Base-by-base conservation (phyloP, 1,140 invertebrate species). In the Bombus consobrinus region DNA sequence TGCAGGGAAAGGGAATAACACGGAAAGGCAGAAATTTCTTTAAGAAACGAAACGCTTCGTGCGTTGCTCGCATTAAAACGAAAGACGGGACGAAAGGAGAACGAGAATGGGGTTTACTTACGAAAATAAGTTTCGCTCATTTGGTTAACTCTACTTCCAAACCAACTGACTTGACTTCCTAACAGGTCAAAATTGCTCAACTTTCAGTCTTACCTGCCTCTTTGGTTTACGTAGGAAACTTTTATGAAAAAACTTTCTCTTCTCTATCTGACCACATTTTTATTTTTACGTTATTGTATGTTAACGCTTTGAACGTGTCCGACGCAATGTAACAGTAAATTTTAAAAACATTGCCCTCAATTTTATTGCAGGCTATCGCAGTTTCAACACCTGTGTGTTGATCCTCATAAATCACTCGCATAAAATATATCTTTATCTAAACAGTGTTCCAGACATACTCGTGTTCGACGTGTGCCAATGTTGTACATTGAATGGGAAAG, bases 211-310 rank as follows among this genome's bases (percentile, higher is more conserved):
- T 47, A 22, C 6, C 28, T 10, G 25, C 3, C 39, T n/a, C n/a
- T 37, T 13, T n/a, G 73, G 12, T 39, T 64, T 39, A 10, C 13
- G 15, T 4, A 5, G 13, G 39, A 34, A 83, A 76, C 72, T 83
- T 83, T 66, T 34, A 66, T 66, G 64, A 32, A 66, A 66, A 66
- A 66, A 66, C n/a, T 66, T 66, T 66, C 15, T 8, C 64, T 66
- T 66, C 2, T 18, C 6, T 66, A 28, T 10, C 6, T 34, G 15
- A 18, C 15, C n/a, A 32, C 1, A 53, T 41, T 57, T 59, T 83
- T 76, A 39, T 76, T 83, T 39, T 41, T 47, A 39, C 41, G 72
- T n/a, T 37, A 32, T 18, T 9, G 39, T 32, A 32, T 41, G 22
- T 22, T 22, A 28, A 28, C 25, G 28, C 59, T 18, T 47, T n/a